These are phyloP conservation scores for Unio pictorum DNA, from an alignment of 2,888 invertebrate genomes.

Conservation along the genomic window DNA sequence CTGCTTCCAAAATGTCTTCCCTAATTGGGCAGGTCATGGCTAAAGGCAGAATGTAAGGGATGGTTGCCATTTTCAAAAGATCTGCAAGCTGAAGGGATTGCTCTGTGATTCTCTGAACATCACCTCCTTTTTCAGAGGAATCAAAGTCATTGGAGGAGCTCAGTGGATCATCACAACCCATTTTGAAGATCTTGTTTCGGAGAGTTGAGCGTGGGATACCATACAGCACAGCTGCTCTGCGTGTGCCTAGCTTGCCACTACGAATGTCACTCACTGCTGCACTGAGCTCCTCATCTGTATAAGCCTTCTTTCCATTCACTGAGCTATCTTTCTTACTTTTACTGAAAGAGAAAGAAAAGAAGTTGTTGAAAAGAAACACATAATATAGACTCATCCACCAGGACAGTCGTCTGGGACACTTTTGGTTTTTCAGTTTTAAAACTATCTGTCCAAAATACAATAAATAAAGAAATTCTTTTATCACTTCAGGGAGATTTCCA, in stretches of 20 bases:
- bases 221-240: slow-evolving; percentile 94
- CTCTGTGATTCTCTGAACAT: too few relatives aligned
- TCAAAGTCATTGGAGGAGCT: too few relatives aligned
- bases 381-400: background rate
- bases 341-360: slow-evolving; percentile 4
- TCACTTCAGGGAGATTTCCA: too few relatives aligned
- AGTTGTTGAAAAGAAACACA: background rate
- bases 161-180: slow-evolving; percentile 57
- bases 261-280: slow-evolving; percentile 95
- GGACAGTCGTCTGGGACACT: too few relatives aligned
- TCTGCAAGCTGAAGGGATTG: slow-evolving; percentile 21
- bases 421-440: too few relatives aligned
- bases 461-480: too few relatives aligned
- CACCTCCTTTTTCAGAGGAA: too few relatives aligned
- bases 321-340: slow-evolving; percentile 17
- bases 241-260: slow-evolving; percentile 91
- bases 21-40: slow-evolving; percentile 26
- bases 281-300: slow-evolving; percentile 96
- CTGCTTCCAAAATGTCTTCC: slow-evolving; percentile 23
- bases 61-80: slow-evolving; percentile 22
- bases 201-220: slow-evolving; percentile 97
- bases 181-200: slow-evolving; percentile 86
- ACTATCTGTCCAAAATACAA: too few relatives aligned
- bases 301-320: slow-evolving; percentile 73
- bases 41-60: slow-evolving; percentile 29